Evolutionary conservation across 2,888 invertebrate species (phyloP).

Genomic region (Cotesia congregata): DNA sequence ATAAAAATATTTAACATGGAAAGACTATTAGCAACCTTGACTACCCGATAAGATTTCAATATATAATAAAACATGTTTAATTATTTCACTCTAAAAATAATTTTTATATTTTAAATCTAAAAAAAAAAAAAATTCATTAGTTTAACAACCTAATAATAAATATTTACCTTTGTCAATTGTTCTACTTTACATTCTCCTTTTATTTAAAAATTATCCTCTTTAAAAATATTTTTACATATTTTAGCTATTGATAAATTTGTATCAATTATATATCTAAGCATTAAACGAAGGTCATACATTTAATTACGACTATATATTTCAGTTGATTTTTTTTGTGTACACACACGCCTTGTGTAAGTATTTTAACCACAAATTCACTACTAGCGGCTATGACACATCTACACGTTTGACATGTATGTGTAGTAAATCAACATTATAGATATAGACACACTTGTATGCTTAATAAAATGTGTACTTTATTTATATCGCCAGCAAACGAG

Average conservation of each 20-base stretch:
- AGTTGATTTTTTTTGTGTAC: neutral
- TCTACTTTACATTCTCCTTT: neutral
- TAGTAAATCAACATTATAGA: neutral
- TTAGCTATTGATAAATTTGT: neutral
- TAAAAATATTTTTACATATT: neutral
- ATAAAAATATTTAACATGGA: neutral
- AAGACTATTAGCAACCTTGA: neutral
- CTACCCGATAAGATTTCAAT: neutral
- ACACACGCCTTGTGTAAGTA: neutral
- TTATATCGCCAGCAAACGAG: neutral
- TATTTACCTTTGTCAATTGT: neutral
- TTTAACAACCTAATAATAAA: neutral
- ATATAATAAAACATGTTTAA: neutral
- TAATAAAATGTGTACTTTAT: neutral
- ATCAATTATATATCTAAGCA: neutral
- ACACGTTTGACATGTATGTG: neutral
- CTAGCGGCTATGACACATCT: neutral
- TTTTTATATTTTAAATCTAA: neutral
- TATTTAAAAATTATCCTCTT: neutral
- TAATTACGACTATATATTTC: neutral
- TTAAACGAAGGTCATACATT: neutral
- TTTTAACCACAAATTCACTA: neutral
- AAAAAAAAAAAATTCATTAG: neutral
- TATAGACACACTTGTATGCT: neutral
- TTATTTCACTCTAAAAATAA: neutral